Base-by-base conservation (phyloP, 2,888 invertebrate genomes). In the Dyspetes luteomarginatus region DNA sequence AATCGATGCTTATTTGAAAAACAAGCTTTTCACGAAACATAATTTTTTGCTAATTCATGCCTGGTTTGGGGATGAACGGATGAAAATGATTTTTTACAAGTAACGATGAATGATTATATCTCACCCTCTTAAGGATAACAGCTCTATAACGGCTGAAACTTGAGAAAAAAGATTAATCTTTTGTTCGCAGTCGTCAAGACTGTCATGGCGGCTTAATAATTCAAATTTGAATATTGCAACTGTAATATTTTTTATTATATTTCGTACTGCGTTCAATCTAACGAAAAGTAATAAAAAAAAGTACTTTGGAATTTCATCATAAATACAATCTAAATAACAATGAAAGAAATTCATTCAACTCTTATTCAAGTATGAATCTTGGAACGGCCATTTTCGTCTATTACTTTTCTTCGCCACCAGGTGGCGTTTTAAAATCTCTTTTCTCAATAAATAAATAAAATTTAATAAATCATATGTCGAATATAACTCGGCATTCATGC, bases 401-500 rank as follows among this genome's bases (percentile, higher is more conserved):
- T 9, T 36, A 5, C 2, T 17, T 48, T 48, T 5, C 17, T n/a
- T 17, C 5, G 4, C 1, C 48, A 48, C 17, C 48, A 48, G 15
- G 19, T 17, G 19, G 15, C 17, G 5, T 4, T n/a, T 5, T 3
- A 15, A 17, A 48, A 72, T 72, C 62, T 52, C 12, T 72, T 72
- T 43, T 72, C 72, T 52, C 72, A 72, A 72, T 12, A 4, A 15
- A 71, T 41, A 41, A 62, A 50, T 62, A 52, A 52, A 12, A 52
- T 12, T 2, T 19, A 17, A 52, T 2, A 50, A 69, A 24, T 50
- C 22, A 4, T 15, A 26, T 58, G 45, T 73, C 30, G 17, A 43
- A 15, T 48, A 69, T 69, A 74, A 69, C n/a, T 60, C 24, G 41
- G 36, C 12, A 36, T 58, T 74, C 78, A 79, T 79, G 78, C 78